A percentile compares a stretch with the other conserved stretches of the same genome.
phyloP scores from a whole-genome alignment of 2,113 vertebrate genomes.

The Phrynosoma platyrhinos region DNA sequence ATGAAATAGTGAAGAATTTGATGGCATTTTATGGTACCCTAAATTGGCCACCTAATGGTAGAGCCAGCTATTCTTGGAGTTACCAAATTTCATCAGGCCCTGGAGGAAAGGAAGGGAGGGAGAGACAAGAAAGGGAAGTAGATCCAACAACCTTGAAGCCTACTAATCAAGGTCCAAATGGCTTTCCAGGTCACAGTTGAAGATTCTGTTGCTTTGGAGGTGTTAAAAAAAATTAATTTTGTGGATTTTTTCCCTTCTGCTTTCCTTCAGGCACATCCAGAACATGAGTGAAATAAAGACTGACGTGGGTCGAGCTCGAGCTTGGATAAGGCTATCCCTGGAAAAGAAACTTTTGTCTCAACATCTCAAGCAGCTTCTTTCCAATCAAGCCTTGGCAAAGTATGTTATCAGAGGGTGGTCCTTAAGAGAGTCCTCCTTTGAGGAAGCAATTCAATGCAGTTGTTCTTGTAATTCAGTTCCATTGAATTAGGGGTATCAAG shows the following conservation, averaged over 20 bases:
- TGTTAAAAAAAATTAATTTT: not conserved
- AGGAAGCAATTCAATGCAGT: not conserved
- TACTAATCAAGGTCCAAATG: not conserved
- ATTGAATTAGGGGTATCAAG: not conserved
- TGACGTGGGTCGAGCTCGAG: conserved; percentile 91
- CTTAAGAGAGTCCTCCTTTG: not conserved
- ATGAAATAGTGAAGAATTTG: too few relatives aligned
- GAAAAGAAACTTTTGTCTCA: conserved; percentile 98
- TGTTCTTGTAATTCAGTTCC: not conserved
- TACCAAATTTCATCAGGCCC: too few relatives aligned
- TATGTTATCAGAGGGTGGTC: conserved; percentile 56
- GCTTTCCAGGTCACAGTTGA: not conserved
- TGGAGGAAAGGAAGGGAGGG: too few relatives aligned
- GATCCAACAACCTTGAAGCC: not conserved
- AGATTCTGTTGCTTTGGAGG: not conserved
- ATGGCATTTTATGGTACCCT: too few relatives aligned
- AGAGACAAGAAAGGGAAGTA: too few relatives aligned
- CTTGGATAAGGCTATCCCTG: conserved; percentile 94
- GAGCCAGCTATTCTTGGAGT: too few relatives aligned
- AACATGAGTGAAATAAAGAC: conserved; percentile 95
- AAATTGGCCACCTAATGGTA: too few relatives aligned
- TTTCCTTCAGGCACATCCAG: conserved; percentile 87
- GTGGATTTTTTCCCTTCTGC: not conserved
- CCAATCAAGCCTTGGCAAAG: conserved; percentile 87
- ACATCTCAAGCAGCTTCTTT: conserved; percentile 93